Evolutionary conservation across 1,140 invertebrate genomes (phyloP), one percentile per base, ranked within the genome.

Genomic region (Drosophila lini): DNA sequence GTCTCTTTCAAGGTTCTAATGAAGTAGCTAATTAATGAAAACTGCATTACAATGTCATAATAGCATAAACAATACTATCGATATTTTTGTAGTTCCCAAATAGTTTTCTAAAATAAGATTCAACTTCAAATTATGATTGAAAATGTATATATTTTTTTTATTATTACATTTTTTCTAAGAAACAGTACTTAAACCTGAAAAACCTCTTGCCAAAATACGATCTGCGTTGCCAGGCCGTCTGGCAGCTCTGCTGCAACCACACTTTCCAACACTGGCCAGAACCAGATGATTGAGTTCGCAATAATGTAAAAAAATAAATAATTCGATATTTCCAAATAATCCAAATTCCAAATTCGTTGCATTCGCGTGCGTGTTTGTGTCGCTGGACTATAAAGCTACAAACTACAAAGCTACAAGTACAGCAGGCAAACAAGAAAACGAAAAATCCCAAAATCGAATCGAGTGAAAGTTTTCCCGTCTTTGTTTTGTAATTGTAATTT

Each of bases 401-500:
- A 31, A 50, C 25, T 16, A 31, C 47, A 50, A 38, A 57, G 64
- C 45, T 34, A 62, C 57, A 22, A 69, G 38, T 32, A 36, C 15
- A 42, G 22, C 15, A 31, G 7, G 41, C 52, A 31, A 67, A 41
- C 31, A 57, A 55, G 40, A 41, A 74, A 58, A 52, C 64, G 53
- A 45, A 74, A 70, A 75, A 45, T 53, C 61, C 44, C 61, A 22
- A 42, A 67, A 63, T 32, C 56, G 81, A 78, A 73, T 67, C 78
- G 61, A 86, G 83, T 86, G 83, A 86, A 86, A 86, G 83, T 86
- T 86, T 80, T 82, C 80, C 74, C 68, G 67, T 62, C 80, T 86
- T 86, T 86, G 83, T 86, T 86, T 86, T 86, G 81, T 70, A 78
- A 78, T 78, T 78, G 75, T 63, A 80, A 85, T 80, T 85, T 81